phyloP scores from a whole-genome alignment of 2,888 invertebrate genomes.

The Drosophila multiciliata region DNA sequence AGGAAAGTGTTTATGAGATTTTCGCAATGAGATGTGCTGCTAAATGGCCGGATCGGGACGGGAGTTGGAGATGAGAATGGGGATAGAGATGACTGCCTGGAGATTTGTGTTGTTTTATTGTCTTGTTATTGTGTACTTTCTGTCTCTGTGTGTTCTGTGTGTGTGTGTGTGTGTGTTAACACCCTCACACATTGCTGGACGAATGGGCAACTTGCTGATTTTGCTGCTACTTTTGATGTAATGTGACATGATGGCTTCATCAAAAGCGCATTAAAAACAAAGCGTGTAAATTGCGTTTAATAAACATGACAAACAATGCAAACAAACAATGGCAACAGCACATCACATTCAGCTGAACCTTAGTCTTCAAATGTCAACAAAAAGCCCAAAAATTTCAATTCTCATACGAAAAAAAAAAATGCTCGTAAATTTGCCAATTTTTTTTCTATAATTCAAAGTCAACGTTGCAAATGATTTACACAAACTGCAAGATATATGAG shows the following conservation, averaged over 20 bases:
- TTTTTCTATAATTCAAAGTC: conserved; percentile 61
- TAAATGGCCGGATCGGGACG: conserved; percentile 34
- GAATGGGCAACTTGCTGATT: conserved; percentile 25
- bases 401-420: neutral
- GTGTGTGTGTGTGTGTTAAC: conserved; percentile 36
- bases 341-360: neutral
- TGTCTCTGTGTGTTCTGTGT: neutral
- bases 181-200: conserved; percentile 44
- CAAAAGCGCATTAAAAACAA: conserved; percentile 82
- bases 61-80: conserved; percentile 15
- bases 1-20: conserved; percentile 83
- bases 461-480: conserved; percentile 55
- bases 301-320: conserved; percentile 48
- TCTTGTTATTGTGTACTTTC: conserved; percentile 41
- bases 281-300: conserved; percentile 60
- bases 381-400: conserved; percentile 7
- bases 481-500: conserved; percentile 44
- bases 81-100: conserved; percentile 57
- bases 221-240: conserved; percentile 72
- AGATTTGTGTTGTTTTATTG: conserved; percentile 66
- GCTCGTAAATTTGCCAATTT: conserved; percentile 51
- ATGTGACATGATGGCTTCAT: conserved; percentile 82
- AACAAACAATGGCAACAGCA: conserved; percentile 15
- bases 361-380: conserved; percentile 5
- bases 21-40: conserved; percentile 42